phyloP scores from a whole-genome alignment of 2,113 vertebrate species.

The Nycticebus coucang region DNA sequence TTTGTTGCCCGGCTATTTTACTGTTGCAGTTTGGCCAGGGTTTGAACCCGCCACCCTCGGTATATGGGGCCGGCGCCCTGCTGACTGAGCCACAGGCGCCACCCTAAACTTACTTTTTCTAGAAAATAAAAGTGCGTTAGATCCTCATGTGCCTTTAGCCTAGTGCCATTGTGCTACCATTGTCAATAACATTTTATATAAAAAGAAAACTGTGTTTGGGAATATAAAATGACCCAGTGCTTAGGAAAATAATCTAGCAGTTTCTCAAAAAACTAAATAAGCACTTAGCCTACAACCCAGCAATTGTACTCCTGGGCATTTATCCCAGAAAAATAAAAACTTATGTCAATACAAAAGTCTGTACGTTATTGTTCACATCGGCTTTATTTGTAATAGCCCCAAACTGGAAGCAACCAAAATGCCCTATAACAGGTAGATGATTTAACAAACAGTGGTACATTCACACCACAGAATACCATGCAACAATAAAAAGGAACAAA shows the following conservation, averaged over 20 bases:
- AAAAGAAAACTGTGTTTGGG: slow-evolving; percentile 65
- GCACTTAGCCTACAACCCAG: slow-evolving; percentile 53
- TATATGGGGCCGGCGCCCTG: no score
- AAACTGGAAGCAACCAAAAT: slow-evolving; percentile 26
- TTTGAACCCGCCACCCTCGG: no score
- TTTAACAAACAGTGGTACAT: not conserved
- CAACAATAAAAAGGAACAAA: not conserved
- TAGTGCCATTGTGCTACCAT: slow-evolving; percentile 4
- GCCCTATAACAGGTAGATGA: not conserved
- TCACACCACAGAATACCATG: not conserved
- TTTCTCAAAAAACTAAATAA: slow-evolving; percentile 50
- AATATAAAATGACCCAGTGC: slow-evolving; percentile 62
- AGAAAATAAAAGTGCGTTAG: slow-evolving; percentile 50
- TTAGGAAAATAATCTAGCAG: slow-evolving; percentile 64
- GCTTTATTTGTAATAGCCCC: slow-evolving; percentile 7
- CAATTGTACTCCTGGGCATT: slow-evolving; percentile 45
- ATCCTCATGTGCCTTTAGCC: slow-evolving; percentile 46
- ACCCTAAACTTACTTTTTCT: slow-evolving; percentile 50
- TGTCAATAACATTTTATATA: slow-evolving; percentile 51
- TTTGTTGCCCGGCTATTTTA: no score
- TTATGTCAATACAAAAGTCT: slow-evolving; percentile 49
- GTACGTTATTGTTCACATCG: not conserved
- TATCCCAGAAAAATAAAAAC: slow-evolving; percentile 68
- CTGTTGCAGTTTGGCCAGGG: no score
- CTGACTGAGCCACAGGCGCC: no score